phyloP scores from a whole-genome alignment of 2,113 vertebrate genomes.

The Leucoraja erinaceus region DNA sequence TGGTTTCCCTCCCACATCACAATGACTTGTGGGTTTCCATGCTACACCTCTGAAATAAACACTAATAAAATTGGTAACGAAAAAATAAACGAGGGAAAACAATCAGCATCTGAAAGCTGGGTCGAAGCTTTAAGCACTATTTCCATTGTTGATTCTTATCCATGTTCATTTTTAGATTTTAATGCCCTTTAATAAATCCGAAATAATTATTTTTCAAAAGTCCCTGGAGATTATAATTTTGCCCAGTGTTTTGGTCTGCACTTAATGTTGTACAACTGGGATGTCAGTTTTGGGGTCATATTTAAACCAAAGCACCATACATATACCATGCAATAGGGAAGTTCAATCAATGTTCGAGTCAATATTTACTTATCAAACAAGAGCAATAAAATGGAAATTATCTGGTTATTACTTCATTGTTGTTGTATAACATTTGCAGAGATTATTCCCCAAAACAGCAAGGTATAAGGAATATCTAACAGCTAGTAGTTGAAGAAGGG shows the following conservation, averaged over 20 bases:
- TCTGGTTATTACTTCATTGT: neutral
- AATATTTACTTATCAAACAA: neutral
- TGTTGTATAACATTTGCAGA: slow-evolving; percentile 53
- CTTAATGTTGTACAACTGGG: neutral
- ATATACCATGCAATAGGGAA: neutral
- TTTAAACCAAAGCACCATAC: neutral
- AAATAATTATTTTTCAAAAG: neutral
- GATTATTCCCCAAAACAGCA: slow-evolving; percentile 85
- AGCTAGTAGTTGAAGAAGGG: slow-evolving; percentile 53
- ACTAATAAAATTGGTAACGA: neutral
- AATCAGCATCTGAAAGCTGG: neutral
- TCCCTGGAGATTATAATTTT: neutral
- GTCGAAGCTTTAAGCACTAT: neutral
- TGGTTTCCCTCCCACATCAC: no score
- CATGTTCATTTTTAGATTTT: neutral
- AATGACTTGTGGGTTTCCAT: no score
- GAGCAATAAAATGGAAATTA: neutral
- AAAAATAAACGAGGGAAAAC: neutral
- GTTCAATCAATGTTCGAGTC: neutral
- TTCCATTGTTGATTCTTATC: neutral
- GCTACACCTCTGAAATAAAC: no score
- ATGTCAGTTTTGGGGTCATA: neutral
- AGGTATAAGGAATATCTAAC: slow-evolving; percentile 77
- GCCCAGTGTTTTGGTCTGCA: neutral
- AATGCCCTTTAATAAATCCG: neutral